These are phyloP conservation scores for Pipistrellus pygmaeus DNA, from an alignment of 2,797 vertebrate genomes.

Conservation along the genomic window DNA sequence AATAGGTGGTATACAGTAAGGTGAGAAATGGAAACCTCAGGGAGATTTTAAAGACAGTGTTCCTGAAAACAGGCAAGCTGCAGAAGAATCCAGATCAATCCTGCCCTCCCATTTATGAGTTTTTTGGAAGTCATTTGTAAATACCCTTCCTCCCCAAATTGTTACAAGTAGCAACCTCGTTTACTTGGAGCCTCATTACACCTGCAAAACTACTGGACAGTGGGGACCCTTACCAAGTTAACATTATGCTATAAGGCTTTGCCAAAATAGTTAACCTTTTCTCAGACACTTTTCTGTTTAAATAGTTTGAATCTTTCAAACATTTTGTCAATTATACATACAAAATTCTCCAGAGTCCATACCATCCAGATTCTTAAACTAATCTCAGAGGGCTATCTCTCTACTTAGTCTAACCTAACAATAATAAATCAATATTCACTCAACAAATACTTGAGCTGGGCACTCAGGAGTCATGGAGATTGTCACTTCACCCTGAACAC, in stretches of 20 bases:
- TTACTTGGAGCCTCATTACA: background rate
- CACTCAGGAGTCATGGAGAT: background rate
- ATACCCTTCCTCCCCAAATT: background rate
- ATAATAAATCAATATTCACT: background rate
- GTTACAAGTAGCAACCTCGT: background rate
- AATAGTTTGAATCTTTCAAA: background rate
- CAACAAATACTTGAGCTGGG: background rate
- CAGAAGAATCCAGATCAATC: background rate
- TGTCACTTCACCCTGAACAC: background rate
- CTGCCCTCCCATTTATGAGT: background rate
- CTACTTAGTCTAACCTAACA: background rate
- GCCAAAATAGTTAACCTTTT: background rate
- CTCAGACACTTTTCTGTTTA: background rate
- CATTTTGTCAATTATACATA: background rate
- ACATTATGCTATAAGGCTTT: background rate
- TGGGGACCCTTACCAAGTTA: background rate
- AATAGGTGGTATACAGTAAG: background rate
- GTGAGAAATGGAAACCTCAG: background rate
- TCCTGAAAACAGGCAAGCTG: background rate
- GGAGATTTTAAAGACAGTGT: background rate
- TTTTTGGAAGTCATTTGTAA: background rate
- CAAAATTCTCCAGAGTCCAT: background rate
- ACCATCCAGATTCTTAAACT: conserved; percentile 2
- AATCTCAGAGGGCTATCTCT: background rate
- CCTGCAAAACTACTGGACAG: background rate